Percentiles rank a stretch among this genome's conserved stretches.
Evolutionary conservation across 2,888 invertebrate species (phyloP).

Genomic region (Metalampra italica): DNA sequence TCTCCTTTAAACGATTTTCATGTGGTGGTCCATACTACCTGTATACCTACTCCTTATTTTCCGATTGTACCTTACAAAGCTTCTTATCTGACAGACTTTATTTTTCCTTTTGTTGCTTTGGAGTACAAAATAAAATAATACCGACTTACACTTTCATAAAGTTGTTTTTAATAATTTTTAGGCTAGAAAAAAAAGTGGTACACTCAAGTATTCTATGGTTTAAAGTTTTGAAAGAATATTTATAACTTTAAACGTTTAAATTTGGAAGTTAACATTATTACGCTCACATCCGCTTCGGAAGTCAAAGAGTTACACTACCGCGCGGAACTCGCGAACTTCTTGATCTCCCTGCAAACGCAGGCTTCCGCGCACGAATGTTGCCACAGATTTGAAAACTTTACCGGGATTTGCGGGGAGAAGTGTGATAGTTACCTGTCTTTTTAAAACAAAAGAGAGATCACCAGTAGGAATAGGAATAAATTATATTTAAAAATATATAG

Average conservation of each 20-base stretch:
- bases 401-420: background rate
- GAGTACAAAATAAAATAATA: background rate
- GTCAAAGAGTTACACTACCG: constrained; percentile 1
- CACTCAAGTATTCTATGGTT: too few relatives aligned
- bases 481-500: too few relatives aligned
- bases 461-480: too few relatives aligned
- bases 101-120: background rate
- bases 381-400: background rate
- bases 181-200: too few relatives aligned
- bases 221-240: too few relatives aligned
- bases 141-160: background rate
- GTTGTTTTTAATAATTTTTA: too few relatives aligned
- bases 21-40: too few relatives aligned
- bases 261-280: constrained; percentile 6
- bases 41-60: too few relatives aligned
- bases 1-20: too few relatives aligned
- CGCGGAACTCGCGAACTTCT: constrained; percentile 15
- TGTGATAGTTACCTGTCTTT: background rate
- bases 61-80: too few relatives aligned
- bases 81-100: too few relatives aligned
- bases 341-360: constrained; percentile 8
- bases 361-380: background rate
- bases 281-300: constrained; percentile 3
- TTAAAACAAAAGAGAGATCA: background rate
- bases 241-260: constrained; percentile 27